Conservation (phyloP, 35 echinoderm and acorn worm genomes). For the Chiridota heheva region DNA sequence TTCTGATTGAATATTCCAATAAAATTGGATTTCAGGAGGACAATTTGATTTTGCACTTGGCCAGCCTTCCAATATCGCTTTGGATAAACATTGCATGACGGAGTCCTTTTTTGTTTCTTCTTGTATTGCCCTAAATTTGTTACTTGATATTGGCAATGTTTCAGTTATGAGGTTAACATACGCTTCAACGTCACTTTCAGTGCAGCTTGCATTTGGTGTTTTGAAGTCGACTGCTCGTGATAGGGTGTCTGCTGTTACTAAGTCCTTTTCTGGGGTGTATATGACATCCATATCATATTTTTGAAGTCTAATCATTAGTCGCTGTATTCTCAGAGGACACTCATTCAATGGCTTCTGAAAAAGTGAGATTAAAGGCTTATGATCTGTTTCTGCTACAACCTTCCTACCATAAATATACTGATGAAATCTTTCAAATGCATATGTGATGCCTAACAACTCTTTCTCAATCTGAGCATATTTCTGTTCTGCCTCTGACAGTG, state of each 20-base stretch:
- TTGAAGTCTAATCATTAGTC: slow-evolving; percentile 11
- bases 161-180: slow-evolving; percentile 47
- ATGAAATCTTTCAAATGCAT: slow-evolving; percentile 47
- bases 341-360: slow-evolving; percentile 32
- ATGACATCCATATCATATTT: slow-evolving; percentile 19
- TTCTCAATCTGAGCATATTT: slow-evolving; percentile 29
- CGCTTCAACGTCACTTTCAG: slow-evolving; percentile 47
- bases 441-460: slow-evolving; percentile 5
- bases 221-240: slow-evolving; percentile 28
- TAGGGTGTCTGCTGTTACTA: slow-evolving; percentile 8
- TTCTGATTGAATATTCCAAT: slow-evolving; percentile 47
- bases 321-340: slow-evolving; percentile 9
- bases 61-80: slow-evolving; percentile 38
- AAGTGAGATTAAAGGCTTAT: slow-evolving; percentile 37
- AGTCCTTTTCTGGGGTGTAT: slow-evolving; percentile 13
- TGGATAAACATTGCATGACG: not conserved
- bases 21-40: not conserved
- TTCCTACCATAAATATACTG: slow-evolving; percentile 23
- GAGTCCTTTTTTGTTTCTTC: slow-evolving; percentile 24
- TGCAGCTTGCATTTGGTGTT: not conserved
- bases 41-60: slow-evolving; percentile 19
- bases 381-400: slow-evolving; percentile 30
- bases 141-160: slow-evolving; percentile 16
- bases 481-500: slow-evolving; percentile 5
- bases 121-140: slow-evolving; percentile 30